Evolutionary conservation across 2,797 vertebrate genomes (phyloP).

Genomic region (Numenius phaeopus): DNA sequence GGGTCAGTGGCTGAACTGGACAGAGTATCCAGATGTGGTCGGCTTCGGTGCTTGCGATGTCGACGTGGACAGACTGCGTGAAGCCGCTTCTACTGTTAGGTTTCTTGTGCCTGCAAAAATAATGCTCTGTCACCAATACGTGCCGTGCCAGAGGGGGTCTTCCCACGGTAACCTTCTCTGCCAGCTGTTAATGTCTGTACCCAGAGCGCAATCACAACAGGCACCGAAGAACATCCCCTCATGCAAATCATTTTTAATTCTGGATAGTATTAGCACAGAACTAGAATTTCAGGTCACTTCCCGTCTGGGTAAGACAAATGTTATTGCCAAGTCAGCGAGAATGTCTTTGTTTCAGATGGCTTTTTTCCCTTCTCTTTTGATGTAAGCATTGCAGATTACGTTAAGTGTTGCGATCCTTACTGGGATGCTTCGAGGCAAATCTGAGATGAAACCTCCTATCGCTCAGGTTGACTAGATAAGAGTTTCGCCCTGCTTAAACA

Average conservation of each 20-base stretch:
- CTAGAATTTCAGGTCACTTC: not conserved
- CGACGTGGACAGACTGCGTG: not conserved
- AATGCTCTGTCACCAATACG: fast-evolving
- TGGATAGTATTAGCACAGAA: not conserved
- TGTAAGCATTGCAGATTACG: not conserved
- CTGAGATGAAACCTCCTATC: not conserved
- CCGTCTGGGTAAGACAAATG: not conserved
- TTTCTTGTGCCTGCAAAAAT: fast-evolving
- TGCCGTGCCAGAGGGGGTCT: fast-evolving
- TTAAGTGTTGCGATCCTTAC: not conserved
- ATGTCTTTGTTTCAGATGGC: not conserved
- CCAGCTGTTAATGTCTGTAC: not conserved
- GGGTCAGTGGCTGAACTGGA: not conserved
- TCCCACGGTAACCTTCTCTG: not conserved
- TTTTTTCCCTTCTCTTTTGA: not conserved
- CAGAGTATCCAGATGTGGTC: not conserved
- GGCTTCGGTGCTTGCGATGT: not conserved
- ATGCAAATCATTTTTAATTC: not conserved
- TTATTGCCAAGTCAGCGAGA: not conserved
- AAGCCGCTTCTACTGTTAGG: not conserved
- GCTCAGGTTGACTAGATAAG: not conserved
- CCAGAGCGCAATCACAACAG: not conserved
- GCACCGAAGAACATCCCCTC: fast-evolving
- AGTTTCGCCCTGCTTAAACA: not conserved
- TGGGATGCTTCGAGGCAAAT: not conserved